A percentile compares a stretch with the other conserved stretches of the same genome.
Evolutionary conservation across 1,140 invertebrate genomes (phyloP).

Genomic region (Hyles euphorbiae): DNA sequence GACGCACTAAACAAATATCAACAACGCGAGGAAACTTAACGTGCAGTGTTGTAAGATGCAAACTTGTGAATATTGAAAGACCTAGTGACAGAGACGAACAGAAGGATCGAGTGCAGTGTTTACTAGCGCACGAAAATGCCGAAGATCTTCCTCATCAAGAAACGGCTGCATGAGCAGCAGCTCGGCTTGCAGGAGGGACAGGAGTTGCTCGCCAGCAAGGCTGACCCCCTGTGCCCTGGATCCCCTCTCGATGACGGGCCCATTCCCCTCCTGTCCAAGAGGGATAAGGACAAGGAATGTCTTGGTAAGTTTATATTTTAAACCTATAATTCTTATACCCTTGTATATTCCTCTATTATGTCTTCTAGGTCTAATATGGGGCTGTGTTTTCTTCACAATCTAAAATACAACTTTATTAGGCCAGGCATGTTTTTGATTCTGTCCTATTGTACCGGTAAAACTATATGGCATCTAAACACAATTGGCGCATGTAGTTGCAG

Average conservation of each 20-base stretch:
- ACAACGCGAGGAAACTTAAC: constrained; percentile 59
- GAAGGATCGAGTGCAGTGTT: constrained; percentile 63
- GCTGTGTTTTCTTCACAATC: no score
- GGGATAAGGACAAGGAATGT: constrained; percentile 75
- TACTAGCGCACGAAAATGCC: constrained; percentile 80
- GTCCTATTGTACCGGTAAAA: no score
- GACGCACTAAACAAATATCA: constrained; percentile 56
- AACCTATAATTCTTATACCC: no score
- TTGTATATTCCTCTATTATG: no score
- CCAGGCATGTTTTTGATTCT: no score
- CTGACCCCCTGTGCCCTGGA: constrained; percentile 68
- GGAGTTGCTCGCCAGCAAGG: constrained; percentile 78
- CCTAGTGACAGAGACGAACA: constrained; percentile 50
- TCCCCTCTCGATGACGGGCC: constrained; percentile 75
- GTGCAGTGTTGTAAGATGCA: constrained; percentile 69
- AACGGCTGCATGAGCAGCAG: constrained; percentile 91
- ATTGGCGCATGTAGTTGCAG: no score
- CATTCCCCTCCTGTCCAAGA: constrained; percentile 77
- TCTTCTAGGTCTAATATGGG: no score
- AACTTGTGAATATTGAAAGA: constrained; percentile 58
- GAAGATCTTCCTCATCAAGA: constrained; percentile 93
- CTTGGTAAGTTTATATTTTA: constrained; percentile 39
- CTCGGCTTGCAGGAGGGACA: constrained; percentile 86
- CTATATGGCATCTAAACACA: no score
- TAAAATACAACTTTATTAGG: no score